phyloP scores from a whole-genome alignment of 2,888 invertebrate species.

The Cephus pygmeus region DNA sequence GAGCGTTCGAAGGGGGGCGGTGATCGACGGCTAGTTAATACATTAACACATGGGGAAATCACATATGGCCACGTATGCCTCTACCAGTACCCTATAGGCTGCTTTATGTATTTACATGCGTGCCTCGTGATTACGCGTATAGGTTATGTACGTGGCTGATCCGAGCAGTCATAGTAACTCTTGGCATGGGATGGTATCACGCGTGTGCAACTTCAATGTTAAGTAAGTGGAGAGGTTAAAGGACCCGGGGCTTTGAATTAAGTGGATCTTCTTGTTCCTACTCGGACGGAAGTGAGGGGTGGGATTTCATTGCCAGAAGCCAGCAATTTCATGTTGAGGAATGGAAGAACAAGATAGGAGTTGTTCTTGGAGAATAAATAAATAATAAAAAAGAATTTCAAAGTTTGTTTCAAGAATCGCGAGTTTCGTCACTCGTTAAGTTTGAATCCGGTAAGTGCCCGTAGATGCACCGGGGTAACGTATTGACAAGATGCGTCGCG shows the following conservation, averaged over 20 bases:
- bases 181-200: not conserved
- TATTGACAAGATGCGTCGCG: not conserved
- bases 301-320: not conserved
- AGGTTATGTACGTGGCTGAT: not conserved
- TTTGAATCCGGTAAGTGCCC: not conserved
- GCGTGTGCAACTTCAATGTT: not conserved
- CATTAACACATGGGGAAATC: not conserved
- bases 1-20: slow-evolving; percentile 22
- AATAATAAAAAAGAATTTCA: not conserved
- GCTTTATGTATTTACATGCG: not conserved
- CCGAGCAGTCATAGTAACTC: not conserved
- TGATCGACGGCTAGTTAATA: slow-evolving; percentile 31
- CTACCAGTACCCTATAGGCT: not conserved
- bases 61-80: not conserved
- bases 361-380: not conserved
- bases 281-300: not conserved
- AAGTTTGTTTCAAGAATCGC: not conserved
- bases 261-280: not conserved
- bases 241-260: slow-evolving; percentile 2
- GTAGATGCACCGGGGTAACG: not conserved
- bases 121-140: not conserved
- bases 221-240: not conserved
- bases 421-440: not conserved
- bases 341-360: not conserved
- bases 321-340: not conserved